A percentile compares a stretch with the other conserved stretches of the same genome.
phyloP scores from a whole-genome alignment of 2,797 vertebrate genomes.

The Nannoperca obscura region DNA sequence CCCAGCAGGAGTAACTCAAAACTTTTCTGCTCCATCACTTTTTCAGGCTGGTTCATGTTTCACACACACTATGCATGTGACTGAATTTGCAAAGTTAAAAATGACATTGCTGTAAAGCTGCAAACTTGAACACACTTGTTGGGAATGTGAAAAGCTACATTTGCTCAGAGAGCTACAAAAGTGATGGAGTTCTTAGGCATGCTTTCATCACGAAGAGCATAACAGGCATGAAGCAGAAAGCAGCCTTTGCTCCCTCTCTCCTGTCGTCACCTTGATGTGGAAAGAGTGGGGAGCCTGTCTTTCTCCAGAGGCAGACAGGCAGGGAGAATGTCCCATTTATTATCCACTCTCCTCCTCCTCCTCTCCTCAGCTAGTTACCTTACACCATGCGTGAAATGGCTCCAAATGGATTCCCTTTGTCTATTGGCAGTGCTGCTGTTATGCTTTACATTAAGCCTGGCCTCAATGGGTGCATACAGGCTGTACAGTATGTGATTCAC shows the following conservation, averaged over 20 bases:
- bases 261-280: conserved; percentile 60
- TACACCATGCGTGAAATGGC: conserved; percentile 79
- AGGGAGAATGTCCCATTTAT: conserved; percentile 66
- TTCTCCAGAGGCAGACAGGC: conserved; percentile 51
- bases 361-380: conserved; percentile 64
- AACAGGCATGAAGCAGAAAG: conserved; percentile 48
- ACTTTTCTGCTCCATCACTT: conserved; percentile 9
- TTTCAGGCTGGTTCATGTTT: background rate
- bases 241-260: conserved; percentile 35
- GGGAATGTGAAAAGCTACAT: conserved; percentile 12
- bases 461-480: conserved; percentile 33
- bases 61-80: background rate
- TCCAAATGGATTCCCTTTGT: conserved; percentile 78
- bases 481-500: conserved; percentile 42
- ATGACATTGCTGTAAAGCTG: conserved; percentile 6
- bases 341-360: conserved; percentile 60
- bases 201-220: conserved; percentile 40
- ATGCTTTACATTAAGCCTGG: conserved; percentile 57
- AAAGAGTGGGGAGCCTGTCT: conserved; percentile 56
- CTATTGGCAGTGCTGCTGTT: conserved; percentile 59
- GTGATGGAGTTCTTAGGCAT: conserved; percentile 16
- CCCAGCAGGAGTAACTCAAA: conserved; percentile 36
- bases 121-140: conserved; percentile 48
- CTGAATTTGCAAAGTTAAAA: conserved; percentile 32
- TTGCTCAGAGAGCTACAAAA: conserved; percentile 24